phyloP scores from a whole-genome alignment of 2,797 vertebrate genomes.

The Artibeus lituratus region DNA sequence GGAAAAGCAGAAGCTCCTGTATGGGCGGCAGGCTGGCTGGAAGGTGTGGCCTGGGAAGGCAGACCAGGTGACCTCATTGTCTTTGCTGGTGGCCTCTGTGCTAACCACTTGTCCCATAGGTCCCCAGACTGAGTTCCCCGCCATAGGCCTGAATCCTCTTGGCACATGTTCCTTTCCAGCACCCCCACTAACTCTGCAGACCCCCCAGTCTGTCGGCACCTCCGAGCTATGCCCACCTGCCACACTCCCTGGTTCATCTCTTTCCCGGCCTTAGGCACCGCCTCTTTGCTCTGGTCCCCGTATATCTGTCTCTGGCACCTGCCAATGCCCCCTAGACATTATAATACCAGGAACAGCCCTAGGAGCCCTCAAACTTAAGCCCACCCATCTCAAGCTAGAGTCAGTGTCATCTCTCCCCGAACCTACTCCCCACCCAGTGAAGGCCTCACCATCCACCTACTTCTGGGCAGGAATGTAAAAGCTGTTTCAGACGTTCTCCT shows the following conservation, averaged over 20 bases:
- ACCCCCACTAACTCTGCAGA: not conserved
- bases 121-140: not conserved
- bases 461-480: not conserved
- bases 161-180: not conserved
- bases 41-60: not conserved
- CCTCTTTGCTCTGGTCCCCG: not conserved
- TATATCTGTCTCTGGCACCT: not conserved
- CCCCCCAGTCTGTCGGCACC: not conserved
- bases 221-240: not conserved
- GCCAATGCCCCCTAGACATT: not conserved
- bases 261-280: not conserved
- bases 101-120: not conserved
- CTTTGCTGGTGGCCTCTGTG: not conserved
- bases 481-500: not conserved
- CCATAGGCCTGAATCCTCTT: not conserved
- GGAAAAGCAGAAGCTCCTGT: not conserved
- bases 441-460: not conserved
- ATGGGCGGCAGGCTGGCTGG: not conserved
- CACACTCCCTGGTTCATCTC: not conserved
- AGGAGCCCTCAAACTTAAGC: not conserved
- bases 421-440: not conserved
- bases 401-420: not conserved
- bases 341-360: not conserved
- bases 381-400: not conserved
- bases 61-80: not conserved